phyloP scores from a whole-genome alignment of 2,888 invertebrate species.

The Serripes groenlandicus region DNA sequence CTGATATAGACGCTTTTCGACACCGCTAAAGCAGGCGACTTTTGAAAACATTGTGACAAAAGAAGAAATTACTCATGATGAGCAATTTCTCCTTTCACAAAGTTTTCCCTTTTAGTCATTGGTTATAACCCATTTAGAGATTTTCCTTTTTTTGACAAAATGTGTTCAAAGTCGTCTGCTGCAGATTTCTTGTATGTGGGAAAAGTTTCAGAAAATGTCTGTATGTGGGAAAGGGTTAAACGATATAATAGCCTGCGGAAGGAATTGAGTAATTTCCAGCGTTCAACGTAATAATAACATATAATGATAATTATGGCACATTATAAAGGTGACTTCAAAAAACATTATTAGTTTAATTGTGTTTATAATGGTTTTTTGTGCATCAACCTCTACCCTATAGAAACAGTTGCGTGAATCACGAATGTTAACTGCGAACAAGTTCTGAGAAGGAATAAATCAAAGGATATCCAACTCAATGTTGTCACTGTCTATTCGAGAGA shows the following conservation, averaged over 20 bases:
- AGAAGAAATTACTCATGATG: not conserved
- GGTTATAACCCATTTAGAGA: not conserved
- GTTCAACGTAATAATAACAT: too few species aligned
- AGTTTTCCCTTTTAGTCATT: too few species aligned
- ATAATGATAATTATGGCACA: too few species aligned
- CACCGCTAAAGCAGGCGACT: not conserved
- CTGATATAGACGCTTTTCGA: not conserved
- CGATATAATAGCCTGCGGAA: not conserved
- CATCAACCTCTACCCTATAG: too few species aligned
- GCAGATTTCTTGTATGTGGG: not conserved
- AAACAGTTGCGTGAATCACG: too few species aligned
- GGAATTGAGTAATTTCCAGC: not conserved
- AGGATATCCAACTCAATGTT: slow-evolving; percentile 5
- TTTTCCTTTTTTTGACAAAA: not conserved
- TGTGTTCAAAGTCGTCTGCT: not conserved
- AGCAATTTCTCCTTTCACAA: not conserved
- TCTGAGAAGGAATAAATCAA: not conserved
- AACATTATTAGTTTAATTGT: too few species aligned
- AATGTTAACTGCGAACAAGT: not conserved
- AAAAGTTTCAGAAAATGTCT: not conserved
- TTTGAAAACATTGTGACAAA: not conserved
- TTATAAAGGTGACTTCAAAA: too few species aligned
- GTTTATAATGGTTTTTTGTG: too few species aligned
- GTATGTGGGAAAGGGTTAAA: not conserved
- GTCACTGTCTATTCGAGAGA: slow-evolving; percentile 1